These are phyloP conservation scores for Columbina picui DNA, from an alignment of 2,113 vertebrate species.

Conservation along the genomic window DNA sequence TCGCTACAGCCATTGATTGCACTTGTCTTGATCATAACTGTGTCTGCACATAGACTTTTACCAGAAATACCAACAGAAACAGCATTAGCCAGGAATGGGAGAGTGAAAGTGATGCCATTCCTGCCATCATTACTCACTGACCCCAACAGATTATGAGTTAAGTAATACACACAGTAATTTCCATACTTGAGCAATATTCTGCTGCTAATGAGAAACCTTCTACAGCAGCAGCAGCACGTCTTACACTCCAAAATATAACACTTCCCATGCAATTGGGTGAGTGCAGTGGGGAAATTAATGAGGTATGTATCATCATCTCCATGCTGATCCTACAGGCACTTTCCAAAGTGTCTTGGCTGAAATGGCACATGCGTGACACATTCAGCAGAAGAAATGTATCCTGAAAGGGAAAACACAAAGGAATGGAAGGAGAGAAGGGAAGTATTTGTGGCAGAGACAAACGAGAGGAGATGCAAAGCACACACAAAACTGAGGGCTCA, in stretches of 20 bases:
- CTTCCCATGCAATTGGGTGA: accelerated
- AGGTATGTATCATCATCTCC: background rate
- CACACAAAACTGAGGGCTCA: background rate
- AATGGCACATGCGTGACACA: background rate
- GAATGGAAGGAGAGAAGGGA: background rate
- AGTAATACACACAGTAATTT: background rate
- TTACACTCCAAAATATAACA: background rate
- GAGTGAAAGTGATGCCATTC: background rate
- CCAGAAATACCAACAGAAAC: background rate
- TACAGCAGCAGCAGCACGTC: background rate
- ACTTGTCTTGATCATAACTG: background rate
- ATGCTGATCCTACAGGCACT: background rate
- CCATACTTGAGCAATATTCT: background rate
- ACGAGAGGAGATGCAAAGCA: background rate
- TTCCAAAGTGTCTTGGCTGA: background rate
- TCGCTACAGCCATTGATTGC: background rate
- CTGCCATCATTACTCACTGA: background rate
- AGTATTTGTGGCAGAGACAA: background rate
- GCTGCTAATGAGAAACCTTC: background rate
- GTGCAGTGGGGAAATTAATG: background rate
- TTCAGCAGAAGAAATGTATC: background rate
- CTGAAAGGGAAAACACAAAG: background rate
- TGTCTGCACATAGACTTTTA: background rate
- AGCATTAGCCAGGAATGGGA: background rate
- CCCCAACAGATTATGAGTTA: background rate